A percentile compares a stretch with the other conserved stretches of the same genome.
These are phyloP conservation scores for Balearica regulorum DNA, from an alignment of 2,797 vertebrate genomes.

Conservation along the genomic window DNA sequence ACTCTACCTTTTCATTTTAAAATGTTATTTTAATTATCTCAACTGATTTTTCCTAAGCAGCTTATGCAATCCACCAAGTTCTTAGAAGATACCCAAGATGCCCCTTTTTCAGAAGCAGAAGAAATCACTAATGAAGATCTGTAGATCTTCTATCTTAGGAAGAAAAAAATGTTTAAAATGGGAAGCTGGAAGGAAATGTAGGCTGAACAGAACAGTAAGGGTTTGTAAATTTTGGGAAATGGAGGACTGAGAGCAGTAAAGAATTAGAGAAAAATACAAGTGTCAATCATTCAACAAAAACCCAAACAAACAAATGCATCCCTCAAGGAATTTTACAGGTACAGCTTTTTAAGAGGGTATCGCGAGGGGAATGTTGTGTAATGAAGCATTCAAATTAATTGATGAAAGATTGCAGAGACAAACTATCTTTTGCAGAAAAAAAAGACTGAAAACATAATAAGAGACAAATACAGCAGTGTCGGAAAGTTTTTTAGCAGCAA, in stretches of 20 bases:
- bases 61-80: neutral
- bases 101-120: neutral
- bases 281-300: neutral
- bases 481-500: neutral
- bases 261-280: neutral
- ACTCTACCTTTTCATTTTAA: neutral
- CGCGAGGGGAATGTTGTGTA: neutral
- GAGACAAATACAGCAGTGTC: neutral
- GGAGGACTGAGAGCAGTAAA: neutral
- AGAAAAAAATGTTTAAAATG: neutral
- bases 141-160: neutral
- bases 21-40: neutral
- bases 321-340: neutral
- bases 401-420: neutral
- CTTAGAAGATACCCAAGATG: neutral
- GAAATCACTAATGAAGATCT: neutral
- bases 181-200: neutral
- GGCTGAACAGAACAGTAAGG: neutral
- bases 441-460: neutral
- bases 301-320: rapidly evolving
- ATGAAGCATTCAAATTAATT: neutral
- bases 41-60: neutral
- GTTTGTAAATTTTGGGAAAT: neutral
- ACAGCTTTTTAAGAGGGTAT: neutral
- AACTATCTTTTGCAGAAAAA: neutral